Evolutionary conservation across 2,888 invertebrate species (phyloP).

Genomic region (Eudasyphora cyanicolor): DNA sequence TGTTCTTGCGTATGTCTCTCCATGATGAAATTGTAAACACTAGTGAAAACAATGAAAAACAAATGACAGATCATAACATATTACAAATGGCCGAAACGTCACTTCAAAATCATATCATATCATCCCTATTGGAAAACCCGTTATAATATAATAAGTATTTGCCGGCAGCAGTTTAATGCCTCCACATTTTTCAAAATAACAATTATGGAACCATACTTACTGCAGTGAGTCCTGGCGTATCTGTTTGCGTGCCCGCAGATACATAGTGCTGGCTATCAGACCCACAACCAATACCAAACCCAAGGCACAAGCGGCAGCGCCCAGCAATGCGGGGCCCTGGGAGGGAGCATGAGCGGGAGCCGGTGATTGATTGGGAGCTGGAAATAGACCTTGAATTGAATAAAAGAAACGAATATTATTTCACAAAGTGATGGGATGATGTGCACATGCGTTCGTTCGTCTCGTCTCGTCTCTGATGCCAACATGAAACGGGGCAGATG

Average conservation of each 20-base stretch:
- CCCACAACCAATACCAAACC: slow-evolving; percentile 80
- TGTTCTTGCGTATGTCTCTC: too few species aligned
- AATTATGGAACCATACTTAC: slow-evolving; percentile 71
- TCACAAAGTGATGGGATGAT: slow-evolving; percentile 25
- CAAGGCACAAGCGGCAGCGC: slow-evolving; percentile 91
- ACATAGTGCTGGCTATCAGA: slow-evolving; percentile 79
- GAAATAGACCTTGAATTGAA: slow-evolving; percentile 78
- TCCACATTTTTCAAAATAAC: too few species aligned
- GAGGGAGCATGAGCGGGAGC: slow-evolving; percentile 85
- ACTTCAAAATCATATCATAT: too few species aligned
- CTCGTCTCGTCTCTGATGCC: slow-evolving; percentile 11
- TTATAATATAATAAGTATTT: too few species aligned
- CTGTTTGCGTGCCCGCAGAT: slow-evolving; percentile 79
- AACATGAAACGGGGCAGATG: not conserved
- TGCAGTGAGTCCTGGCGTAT: slow-evolving; percentile 79
- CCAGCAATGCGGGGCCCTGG: slow-evolving; percentile 86
- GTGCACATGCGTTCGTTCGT: slow-evolving; percentile 18
- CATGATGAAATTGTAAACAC: too few species aligned
- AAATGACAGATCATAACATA: too few species aligned
- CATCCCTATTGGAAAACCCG: too few species aligned
- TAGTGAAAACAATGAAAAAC: too few species aligned
- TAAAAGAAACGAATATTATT: slow-evolving; percentile 54
- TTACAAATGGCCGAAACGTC: too few species aligned
- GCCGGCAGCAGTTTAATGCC: too few species aligned
- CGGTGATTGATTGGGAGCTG: slow-evolving; percentile 87